phyloP scores from a whole-genome alignment of 2,888 invertebrate genomes.

The Exephanes ischioxanthus region DNA sequence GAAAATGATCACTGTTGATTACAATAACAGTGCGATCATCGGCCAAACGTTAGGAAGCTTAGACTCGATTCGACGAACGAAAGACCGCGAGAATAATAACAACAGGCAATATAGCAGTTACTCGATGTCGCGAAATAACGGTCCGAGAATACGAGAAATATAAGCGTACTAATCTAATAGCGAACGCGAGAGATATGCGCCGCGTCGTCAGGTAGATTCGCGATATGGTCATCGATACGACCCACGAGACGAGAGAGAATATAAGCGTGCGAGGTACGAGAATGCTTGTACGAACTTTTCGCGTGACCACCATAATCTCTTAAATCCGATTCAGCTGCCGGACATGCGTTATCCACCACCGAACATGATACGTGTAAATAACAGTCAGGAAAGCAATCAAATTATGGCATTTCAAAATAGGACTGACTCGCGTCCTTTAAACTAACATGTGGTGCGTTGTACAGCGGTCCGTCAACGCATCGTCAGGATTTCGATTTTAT shows the following conservation, averaged over 20 bases:
- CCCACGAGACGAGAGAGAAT: not conserved
- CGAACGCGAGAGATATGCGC: not conserved
- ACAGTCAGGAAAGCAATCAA: not conserved
- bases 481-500: constrained; percentile 52
- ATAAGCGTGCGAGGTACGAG: constrained; percentile 4
- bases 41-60: constrained; percentile 27
- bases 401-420: constrained; percentile 10
- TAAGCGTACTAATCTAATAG: not conserved
- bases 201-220: not conserved
- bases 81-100: not conserved
- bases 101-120: not conserved
- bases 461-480: constrained; percentile 53
- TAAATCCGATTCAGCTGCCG: constrained; percentile 19
- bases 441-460: constrained; percentile 50
- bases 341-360: constrained; percentile 55
- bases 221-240: not conserved
- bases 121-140: not conserved
- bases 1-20: constrained; percentile 15
- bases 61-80: constrained; percentile 14
- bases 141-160: not conserved
- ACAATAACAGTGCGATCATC: constrained; percentile 10
- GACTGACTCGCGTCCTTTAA: constrained; percentile 47
- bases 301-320: not conserved
- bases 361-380: not conserved
- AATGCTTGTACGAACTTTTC: not conserved